Evolutionary conservation across 2,797 vertebrate species (phyloP).

Genomic region (Spondyliosoma cantharus): DNA sequence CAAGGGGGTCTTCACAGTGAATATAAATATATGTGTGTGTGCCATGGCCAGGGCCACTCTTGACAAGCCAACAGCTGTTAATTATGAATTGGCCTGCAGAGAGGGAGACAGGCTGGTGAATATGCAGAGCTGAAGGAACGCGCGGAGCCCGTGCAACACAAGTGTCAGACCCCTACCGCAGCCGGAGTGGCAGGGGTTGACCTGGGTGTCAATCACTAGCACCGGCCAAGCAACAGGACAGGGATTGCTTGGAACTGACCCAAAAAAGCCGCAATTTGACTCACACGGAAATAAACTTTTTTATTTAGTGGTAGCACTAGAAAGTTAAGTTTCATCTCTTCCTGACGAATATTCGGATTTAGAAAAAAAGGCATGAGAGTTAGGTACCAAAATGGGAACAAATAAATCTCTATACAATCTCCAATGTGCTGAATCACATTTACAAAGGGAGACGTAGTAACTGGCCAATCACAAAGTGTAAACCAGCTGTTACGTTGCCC

Average conservation of each 20-base stretch:
- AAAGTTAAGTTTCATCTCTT: constrained; percentile 24
- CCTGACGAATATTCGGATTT: not conserved
- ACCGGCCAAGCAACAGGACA: constrained; percentile 72
- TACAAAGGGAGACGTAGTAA: constrained; percentile 17
- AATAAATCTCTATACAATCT: not conserved
- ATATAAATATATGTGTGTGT: constrained; percentile 86
- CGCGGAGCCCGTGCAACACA: constrained; percentile 79
- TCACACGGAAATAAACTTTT: constrained; percentile 66
- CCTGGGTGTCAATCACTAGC: constrained; percentile 84
- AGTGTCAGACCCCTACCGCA: constrained; percentile 85
- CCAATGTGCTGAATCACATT: not conserved
- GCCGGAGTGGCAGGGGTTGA: constrained; percentile 81
- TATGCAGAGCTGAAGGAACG: constrained; percentile 84
- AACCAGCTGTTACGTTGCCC: too few species aligned
- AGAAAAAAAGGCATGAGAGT: not conserved
- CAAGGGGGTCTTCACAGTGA: constrained; percentile 84
- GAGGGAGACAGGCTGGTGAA: constrained; percentile 87
- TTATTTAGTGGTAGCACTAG: constrained; percentile 32
- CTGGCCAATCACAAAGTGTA: constrained; percentile 36
- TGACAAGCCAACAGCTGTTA: constrained; percentile 92
- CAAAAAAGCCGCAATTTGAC: constrained; percentile 74
- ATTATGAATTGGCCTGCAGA: constrained; percentile 88
- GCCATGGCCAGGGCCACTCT: constrained; percentile 83
- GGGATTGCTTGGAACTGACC: constrained; percentile 73
- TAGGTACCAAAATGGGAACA: not conserved